Conservation (phyloP, 2,113 vertebrate species). For the Cryptomyrus ogoouensis region DNA sequence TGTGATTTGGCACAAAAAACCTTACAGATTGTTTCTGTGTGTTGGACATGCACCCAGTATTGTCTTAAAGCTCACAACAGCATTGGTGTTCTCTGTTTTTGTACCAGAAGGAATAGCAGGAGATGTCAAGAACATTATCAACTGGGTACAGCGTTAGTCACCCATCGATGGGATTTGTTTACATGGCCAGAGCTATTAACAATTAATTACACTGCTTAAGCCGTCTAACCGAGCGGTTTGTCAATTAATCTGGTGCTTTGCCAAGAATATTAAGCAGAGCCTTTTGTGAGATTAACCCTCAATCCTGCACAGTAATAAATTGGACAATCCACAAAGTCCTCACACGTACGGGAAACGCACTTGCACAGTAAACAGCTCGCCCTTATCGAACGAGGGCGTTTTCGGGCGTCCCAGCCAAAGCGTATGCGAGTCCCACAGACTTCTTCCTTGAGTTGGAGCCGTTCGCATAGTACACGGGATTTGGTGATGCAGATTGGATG, state of each 20-base stretch:
- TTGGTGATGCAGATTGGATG: neutral
- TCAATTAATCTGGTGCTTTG: conserved; percentile 48
- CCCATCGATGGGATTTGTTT: conserved; percentile 32
- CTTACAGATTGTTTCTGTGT: neutral
- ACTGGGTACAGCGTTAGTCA: neutral
- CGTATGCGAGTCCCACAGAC: neutral
- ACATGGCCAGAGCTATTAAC: conserved; percentile 28
- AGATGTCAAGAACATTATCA: neutral
- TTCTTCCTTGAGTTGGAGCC: neutral
- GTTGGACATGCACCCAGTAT: neutral
- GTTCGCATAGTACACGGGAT: neutral
- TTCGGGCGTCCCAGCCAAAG: neutral
- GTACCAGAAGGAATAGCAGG: neutral
- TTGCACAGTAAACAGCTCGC: conserved; percentile 51
- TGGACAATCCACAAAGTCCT: conserved; percentile 38
- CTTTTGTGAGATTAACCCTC: conserved; percentile 49
- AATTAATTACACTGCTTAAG: conserved; percentile 45
- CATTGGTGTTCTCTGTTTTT: neutral
- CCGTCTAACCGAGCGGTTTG: conserved; percentile 40
- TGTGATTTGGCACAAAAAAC: neutral
- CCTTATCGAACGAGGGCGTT: conserved; percentile 23
- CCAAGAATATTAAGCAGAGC: conserved; percentile 48
- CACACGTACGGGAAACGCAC: too few species aligned
- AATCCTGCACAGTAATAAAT: conserved; percentile 46
- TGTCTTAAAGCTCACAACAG: neutral